Evolutionary conservation across 2,888 invertebrate species (phyloP).

Genomic region (Beris chalybata): DNA sequence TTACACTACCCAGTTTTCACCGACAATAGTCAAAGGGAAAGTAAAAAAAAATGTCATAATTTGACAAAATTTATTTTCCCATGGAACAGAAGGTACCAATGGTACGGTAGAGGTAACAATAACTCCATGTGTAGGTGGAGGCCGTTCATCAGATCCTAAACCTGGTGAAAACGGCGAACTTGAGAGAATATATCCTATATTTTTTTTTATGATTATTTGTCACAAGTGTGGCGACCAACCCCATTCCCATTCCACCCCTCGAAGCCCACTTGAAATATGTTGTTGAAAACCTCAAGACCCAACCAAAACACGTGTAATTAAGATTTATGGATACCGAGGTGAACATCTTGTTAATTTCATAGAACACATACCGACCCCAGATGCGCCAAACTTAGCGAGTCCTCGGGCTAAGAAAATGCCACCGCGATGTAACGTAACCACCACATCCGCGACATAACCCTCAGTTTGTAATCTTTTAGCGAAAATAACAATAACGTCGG

Average conservation of each 20-base stretch:
- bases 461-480: conserved; percentile 31
- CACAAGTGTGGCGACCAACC: background rate
- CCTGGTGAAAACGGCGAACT: background rate
- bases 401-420: background rate
- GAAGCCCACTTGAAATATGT: background rate
- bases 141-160: conserved; percentile 15
- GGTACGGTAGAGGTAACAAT: background rate
- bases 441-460: conserved; percentile 21
- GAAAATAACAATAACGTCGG: conserved; percentile 6
- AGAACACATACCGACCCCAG: conserved; percentile 30
- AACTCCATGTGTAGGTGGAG: conserved; percentile 4
- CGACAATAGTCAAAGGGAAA: background rate
- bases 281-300: background rate
- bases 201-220: background rate
- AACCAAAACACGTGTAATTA: conserved; percentile 43
- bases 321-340: conserved; percentile 43
- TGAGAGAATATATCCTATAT: background rate
- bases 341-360: conserved; percentile 42
- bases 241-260: background rate
- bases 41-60: conserved; percentile 25
- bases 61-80: conserved; percentile 28
- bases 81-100: conserved; percentile 23
- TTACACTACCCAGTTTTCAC: background rate
- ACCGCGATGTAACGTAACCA: background rate
- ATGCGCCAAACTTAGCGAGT: background rate